Evolutionary conservation across 2,113 vertebrate genomes (phyloP).

Genomic region (Lophochroa leadbeateri): DNA sequence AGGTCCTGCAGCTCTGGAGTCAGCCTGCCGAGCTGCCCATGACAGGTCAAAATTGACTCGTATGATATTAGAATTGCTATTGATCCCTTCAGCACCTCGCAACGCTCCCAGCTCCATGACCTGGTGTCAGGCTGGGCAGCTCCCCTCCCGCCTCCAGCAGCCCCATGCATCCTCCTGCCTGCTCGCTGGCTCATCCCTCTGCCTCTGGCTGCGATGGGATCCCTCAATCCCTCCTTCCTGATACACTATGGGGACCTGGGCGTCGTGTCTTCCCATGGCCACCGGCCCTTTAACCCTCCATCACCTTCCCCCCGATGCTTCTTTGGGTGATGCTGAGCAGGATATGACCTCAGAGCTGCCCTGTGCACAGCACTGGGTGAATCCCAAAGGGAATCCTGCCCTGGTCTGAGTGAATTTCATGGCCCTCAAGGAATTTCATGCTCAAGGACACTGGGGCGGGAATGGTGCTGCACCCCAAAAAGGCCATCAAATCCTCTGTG

Average conservation of each 20-base stretch:
- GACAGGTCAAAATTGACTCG: slow-evolving; percentile 72
- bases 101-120: slow-evolving; percentile 29
- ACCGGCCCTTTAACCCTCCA: rapidly evolving
- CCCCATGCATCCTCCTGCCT: not conserved
- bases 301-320: rapidly evolving
- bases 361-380: not conserved
- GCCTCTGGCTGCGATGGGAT: rapidly evolving
- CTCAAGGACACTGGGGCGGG: not conserved
- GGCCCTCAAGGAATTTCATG: not conserved
- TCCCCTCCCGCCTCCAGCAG: not conserved
- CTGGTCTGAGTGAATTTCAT: rapidly evolving
- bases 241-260: rapidly evolving
- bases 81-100: slow-evolving; percentile 69
- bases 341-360: not conserved
- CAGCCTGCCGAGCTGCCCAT: slow-evolving; percentile 55
- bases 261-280: rapidly evolving
- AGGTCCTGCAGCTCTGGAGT: slow-evolving; percentile 58
- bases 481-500: rapidly evolving
- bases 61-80: slow-evolving; percentile 75
- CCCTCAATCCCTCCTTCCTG: not conserved
- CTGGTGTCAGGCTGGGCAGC: not conserved
- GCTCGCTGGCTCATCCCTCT: not conserved
- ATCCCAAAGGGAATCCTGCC: not conserved
- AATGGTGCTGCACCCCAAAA: not conserved
- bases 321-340: rapidly evolving